phyloP scores from a whole-genome alignment of 2,888 invertebrate genomes.

The Cheilosia grossa region DNA sequence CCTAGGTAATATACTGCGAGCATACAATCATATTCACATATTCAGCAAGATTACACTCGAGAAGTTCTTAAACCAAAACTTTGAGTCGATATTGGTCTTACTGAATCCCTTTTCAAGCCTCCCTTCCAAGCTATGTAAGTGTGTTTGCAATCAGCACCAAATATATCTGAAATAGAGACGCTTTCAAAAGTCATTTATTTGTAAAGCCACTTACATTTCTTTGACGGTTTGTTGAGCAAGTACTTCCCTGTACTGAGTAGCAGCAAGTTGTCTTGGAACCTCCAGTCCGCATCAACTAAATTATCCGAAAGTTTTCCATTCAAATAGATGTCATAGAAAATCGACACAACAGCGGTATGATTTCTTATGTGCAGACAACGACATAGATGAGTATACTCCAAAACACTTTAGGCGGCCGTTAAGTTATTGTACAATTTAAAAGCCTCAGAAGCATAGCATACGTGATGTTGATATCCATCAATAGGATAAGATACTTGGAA shows the following conservation, averaged over 20 bases:
- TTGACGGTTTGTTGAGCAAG: neutral
- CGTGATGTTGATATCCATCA: neutral
- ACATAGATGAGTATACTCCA: neutral
- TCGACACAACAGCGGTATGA: neutral
- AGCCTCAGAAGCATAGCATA: neutral
- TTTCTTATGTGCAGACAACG: no score
- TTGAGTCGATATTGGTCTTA: neutral
- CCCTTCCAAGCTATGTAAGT: neutral
- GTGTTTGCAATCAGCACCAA: neutral
- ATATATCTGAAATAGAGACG: neutral
- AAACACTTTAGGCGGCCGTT: neutral
- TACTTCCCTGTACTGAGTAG: neutral
- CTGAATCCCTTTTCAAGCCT: neutral
- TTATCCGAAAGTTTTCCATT: neutral
- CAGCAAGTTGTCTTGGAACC: neutral
- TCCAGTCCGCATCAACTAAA: neutral
- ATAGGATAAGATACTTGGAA: neutral
- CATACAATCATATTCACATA: neutral
- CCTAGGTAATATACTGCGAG: neutral
- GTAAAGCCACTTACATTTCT: neutral
- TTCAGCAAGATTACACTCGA: neutral
- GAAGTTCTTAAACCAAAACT: neutral
- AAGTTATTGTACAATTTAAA: neutral
- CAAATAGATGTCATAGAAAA: neutral
- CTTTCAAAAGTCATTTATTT: neutral